Conservation (phyloP, 2,113 vertebrate genomes). For the Condylura cristata region DNA sequence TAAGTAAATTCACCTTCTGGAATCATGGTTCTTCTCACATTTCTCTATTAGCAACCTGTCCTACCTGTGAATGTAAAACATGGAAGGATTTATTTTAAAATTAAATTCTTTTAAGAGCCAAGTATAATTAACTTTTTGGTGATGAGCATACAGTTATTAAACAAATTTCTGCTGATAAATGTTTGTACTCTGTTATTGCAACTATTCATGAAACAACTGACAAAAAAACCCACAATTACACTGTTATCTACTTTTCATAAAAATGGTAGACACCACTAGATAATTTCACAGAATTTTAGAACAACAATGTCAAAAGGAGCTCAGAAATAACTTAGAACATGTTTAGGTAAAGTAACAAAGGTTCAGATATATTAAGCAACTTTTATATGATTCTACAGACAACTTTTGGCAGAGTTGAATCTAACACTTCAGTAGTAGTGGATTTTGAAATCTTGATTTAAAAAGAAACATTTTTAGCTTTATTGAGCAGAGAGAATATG, state of each 20-base stretch:
- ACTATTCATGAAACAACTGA: not conserved
- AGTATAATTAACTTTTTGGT: not conserved
- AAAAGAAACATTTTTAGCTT: not conserved
- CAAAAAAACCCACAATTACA: not conserved
- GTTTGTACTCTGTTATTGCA: constrained; percentile 1
- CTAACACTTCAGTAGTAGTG: not conserved
- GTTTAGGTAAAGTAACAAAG: not conserved
- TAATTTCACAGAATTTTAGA: constrained; percentile 14
- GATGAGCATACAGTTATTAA: not conserved
- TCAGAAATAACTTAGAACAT: not conserved
- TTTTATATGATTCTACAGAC: not conserved
- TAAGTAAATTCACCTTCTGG: not conserved
- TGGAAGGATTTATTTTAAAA: not conserved
- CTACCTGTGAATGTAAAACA: not conserved
- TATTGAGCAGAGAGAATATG: not conserved
- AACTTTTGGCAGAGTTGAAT: not conserved
- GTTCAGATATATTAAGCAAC: not conserved
- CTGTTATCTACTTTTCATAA: constrained; percentile 33
- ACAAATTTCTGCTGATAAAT: not conserved
- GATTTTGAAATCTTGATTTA: not conserved
- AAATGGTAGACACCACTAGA: not conserved
- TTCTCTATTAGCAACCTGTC: not conserved
- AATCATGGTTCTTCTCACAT: not conserved
- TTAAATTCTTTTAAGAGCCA: not conserved
- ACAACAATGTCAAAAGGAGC: not conserved